These are phyloP conservation scores for Mionectes macconnelli DNA, from an alignment of 2,113 vertebrate genomes.

Conservation along the genomic window DNA sequence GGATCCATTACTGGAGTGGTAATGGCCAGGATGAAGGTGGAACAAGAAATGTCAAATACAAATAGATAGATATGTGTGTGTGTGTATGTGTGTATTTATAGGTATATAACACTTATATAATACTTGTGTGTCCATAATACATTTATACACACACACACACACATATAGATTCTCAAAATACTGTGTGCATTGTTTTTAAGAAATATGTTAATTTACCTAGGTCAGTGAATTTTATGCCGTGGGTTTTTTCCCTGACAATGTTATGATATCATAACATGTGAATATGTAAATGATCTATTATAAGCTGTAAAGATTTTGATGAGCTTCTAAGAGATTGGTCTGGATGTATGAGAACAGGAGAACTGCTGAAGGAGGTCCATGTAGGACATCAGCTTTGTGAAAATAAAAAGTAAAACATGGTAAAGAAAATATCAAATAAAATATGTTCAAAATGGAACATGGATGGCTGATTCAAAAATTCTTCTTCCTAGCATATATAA, in stretches of 20 bases:
- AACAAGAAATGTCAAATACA: conserved; percentile 18
- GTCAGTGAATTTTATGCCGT: neutral
- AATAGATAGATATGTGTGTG: neutral
- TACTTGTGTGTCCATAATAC: neutral
- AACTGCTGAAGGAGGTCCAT: neutral
- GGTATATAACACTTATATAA: neutral
- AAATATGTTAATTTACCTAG: neutral
- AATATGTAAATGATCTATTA: conserved; percentile 25
- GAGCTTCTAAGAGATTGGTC: neutral
- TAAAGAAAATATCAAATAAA: neutral
- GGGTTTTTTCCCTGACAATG: neutral
- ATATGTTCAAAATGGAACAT: neutral
- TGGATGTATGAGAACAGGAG: neutral
- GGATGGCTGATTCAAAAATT: neutral
- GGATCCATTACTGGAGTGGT: conserved; percentile 1
- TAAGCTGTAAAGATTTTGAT: neutral
- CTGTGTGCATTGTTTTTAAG: neutral
- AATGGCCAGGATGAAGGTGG: neutral
- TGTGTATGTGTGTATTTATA: neutral
- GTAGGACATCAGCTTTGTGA: neutral
- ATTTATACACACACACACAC: neutral
- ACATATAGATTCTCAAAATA: neutral
- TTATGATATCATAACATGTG: neutral
- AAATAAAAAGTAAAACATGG: neutral
- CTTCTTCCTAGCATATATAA: neutral